Base-by-base conservation (phyloP, 2,888 invertebrate genomes). In the Calliscelio sp. region DNA sequence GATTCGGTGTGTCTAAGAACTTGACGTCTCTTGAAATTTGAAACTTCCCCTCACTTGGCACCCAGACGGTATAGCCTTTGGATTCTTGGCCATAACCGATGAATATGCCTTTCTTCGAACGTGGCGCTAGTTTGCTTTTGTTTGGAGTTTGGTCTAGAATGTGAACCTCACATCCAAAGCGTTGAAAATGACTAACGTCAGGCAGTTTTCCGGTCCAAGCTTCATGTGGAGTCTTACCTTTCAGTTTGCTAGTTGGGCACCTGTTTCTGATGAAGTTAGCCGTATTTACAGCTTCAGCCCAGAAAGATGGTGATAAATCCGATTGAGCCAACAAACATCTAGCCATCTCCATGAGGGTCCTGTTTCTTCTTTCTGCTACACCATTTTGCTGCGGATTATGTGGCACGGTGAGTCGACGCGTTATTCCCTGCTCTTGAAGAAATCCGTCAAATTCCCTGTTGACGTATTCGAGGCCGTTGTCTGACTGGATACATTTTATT, bases 401-500 rank as follows among this genome's bases (percentile, higher is more conserved):
- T 11, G 24, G 51, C 4, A 10, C 59, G 7, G 59, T 41, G 1
- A 61, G 24, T 6, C 14, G 22, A 14, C 53, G 14, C 8, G 1
- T 3, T 0, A 41, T 41, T 1, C 59, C 59, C 1, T 38, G 28
- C 24, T 41, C 11, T 28, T 41, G 0, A 0, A 24, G 41, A 2
- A 59, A 10, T 8, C n/a, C n/a, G 16, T 59, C 59, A 6, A 59
- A 28, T 0, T 6, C 0, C 0, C 7, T 0, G 8, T 59, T 59
- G 14, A 28, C n/a, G 18, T 59, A 59, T n/a, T 41, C 59, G 8
- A 5, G 59, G 1, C 59, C 59, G 8, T 59, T 59, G 18, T 59
- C 59, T 0, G 59, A 41, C 16, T 38, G 59, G 2, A 59, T 1
- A n/a, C 0, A 20, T n/a, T 59, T 59, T 1, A 28, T 22, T 11